A percentile compares a stretch with the other conserved stretches of the same genome.
Evolutionary conservation across 2,113 vertebrate genomes (phyloP).

Genomic region (Colinus virginianus): DNA sequence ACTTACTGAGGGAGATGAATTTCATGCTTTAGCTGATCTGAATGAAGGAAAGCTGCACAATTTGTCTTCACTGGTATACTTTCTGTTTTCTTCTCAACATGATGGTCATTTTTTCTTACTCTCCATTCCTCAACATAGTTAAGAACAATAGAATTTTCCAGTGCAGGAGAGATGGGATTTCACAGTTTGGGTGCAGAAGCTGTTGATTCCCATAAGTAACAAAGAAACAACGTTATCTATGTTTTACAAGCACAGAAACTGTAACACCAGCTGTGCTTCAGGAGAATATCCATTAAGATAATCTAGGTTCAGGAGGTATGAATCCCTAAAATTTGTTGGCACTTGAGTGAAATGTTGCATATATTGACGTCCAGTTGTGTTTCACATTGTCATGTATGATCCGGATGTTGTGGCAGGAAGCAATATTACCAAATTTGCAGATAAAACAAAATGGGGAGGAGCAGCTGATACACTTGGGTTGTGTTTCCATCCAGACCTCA

Average conservation of each 20-base stretch:
- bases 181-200: background rate
- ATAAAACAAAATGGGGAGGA: background rate
- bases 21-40: background rate
- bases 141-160: background rate
- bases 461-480: background rate
- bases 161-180: background rate
- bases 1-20: background rate
- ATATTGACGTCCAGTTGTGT: background rate
- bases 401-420: background rate
- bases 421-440: background rate
- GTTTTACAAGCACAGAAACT: background rate
- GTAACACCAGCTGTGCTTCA: background rate
- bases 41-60: background rate
- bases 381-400: background rate
- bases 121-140: background rate
- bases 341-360: background rate
- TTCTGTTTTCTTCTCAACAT: background rate
- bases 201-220: background rate
- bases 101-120: background rate
- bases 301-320: background rate
- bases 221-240: background rate
- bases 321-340: background rate
- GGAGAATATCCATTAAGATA: background rate
- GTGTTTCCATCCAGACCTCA: background rate
- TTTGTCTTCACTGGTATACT: background rate